phyloP scores from a whole-genome alignment of 2,797 vertebrate species.

The Coluber constrictor region DNA sequence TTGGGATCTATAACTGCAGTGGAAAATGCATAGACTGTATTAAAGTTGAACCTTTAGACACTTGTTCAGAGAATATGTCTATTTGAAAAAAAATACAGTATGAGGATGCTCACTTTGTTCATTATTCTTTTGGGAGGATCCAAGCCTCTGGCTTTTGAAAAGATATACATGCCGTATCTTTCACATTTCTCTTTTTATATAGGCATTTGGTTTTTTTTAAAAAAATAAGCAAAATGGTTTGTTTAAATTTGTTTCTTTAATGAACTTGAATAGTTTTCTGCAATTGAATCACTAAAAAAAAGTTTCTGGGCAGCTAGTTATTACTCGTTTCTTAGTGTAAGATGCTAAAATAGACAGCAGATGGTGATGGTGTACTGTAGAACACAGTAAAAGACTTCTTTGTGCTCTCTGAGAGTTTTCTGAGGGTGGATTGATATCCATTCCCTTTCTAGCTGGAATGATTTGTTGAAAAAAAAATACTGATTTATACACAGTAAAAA shows the following conservation, averaged over 20 bases:
- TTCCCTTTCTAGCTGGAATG: constrained; percentile 11
- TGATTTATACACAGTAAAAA: not conserved
- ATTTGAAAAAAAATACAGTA: not conserved
- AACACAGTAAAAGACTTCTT: not conserved
- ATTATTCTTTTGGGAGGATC: not conserved
- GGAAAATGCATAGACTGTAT: not conserved
- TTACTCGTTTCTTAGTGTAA: constrained; percentile 27
- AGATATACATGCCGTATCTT: not conserved
- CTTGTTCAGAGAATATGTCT: not conserved
- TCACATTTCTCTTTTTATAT: not conserved
- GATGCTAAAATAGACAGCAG: constrained; percentile 58
- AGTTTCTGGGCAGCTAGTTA: not conserved
- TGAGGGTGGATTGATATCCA: not conserved
- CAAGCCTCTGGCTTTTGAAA: not conserved
- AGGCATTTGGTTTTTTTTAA: not conserved
- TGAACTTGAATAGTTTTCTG: not conserved
- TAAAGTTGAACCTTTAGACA: not conserved
- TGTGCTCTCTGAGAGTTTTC: fast-evolving
- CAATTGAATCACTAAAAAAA: not conserved
- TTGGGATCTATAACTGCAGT: not conserved
- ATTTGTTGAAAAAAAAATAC: constrained; percentile 12
- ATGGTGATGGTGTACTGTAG: constrained; percentile 53
- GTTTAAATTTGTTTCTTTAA: not conserved
- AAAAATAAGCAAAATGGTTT: not conserved
- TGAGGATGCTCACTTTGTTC: not conserved